Base-by-base conservation (phyloP, 2,888 invertebrate species). In the Drosophila meridiana region DNA sequence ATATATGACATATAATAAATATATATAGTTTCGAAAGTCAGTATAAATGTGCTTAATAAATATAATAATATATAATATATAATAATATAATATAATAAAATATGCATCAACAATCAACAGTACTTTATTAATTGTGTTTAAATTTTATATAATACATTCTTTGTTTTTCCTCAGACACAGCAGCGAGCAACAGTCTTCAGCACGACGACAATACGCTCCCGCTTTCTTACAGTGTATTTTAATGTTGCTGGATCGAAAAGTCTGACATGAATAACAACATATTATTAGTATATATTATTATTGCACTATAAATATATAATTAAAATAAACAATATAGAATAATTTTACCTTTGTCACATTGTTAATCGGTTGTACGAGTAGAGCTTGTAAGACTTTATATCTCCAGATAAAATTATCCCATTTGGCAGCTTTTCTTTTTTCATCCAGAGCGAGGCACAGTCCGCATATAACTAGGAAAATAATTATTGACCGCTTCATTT, bases 181-280 rank as follows among this genome's bases (percentile, higher is more conserved):
- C 14, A 58, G n/a, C 13, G 14, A 45, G 14, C 58, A 58, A 2
- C 58, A 58, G n/a, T 58, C 26, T 14, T 58, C 58, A 13, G 45
- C 45, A 14, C 26, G 36, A 5, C 3, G 14, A 28, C 58, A 58
- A 26, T 0, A 1, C 8, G 0, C 13, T 14, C 58, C 34, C 0
- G 0, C 14, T 36, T 1, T 3, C 0, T 9, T 14, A 11, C 58
- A 58, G 0, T 2, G n/a, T 1, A 3, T 0, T 42, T 32, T 42
- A n/a, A 20, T 4, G 20, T n/a, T 20, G 13, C 6, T 20, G 4
- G 13, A 43, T 11, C 11, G 56, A 8, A 11, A n/a, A 9, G 0
- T 11, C 20, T 42, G n/a, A 20, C 20, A 20, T 20, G 20, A 20
- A 20, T 20, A 20, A 20, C 20, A 20, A 20, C 20, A 20, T 20